A percentile compares a stretch with the other conserved stretches of the same genome.
These are phyloP conservation scores for Nemotelus nigrinus DNA, from an alignment of 2,888 invertebrate genomes.

Conservation along the genomic window DNA sequence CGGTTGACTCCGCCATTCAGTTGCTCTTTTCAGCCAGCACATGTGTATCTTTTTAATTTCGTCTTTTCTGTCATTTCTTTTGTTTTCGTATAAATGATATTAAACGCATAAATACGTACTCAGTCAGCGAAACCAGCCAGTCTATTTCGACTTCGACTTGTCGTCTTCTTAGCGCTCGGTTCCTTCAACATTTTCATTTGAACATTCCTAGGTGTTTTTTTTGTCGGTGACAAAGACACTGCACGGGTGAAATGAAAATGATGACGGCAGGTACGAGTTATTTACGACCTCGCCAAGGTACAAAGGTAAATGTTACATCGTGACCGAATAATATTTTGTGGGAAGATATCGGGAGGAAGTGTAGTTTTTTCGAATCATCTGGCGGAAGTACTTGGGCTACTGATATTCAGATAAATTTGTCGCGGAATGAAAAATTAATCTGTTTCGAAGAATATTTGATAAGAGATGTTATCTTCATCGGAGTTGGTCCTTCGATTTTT, in stretches of 20 bases:
- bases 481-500: no score
- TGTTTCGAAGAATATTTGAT: no score
- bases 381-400: slow-evolving; percentile 24
- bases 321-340: not conserved
- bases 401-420: no score
- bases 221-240: slow-evolving; percentile 13
- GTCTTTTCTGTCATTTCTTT: slow-evolving; percentile 39
- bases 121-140: not conserved
- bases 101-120: slow-evolving; percentile 21
- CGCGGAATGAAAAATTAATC: no score
- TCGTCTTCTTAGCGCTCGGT: not conserved
- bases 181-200: slow-evolving; percentile 29
- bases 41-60: slow-evolving; percentile 36
- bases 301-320: slow-evolving; percentile 35
- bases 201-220: slow-evolving; percentile 28
- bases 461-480: no score
- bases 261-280: slow-evolving; percentile 38
- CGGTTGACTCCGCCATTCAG: slow-evolving; percentile 51
- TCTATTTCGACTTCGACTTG: not conserved
- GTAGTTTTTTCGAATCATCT: not conserved
- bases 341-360: slow-evolving; percentile 19
- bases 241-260: slow-evolving; percentile 20
- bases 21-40: slow-evolving; percentile 43
- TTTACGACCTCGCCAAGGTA: slow-evolving; percentile 40
- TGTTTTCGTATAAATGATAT: slow-evolving; percentile 44